phyloP scores from a whole-genome alignment of 2,888 invertebrate species.

The Lochmaea crataegi region DNA sequence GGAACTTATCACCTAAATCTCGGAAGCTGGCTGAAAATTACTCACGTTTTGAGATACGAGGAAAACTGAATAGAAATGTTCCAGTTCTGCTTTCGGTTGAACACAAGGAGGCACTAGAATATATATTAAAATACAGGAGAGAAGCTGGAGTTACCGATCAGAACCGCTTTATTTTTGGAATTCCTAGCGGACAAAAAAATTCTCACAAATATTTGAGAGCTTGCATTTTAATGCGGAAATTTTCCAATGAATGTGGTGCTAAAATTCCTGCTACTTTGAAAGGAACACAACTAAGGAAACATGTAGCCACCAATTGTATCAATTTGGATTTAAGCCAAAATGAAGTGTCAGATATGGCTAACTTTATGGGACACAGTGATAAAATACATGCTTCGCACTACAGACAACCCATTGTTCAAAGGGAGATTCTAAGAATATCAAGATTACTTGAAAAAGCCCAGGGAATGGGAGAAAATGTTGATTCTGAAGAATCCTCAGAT shows the following conservation, averaged over 20 bases:
- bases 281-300: constrained; percentile 45
- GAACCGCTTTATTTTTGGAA: constrained; percentile 30
- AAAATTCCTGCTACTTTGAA: constrained; percentile 42
- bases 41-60: constrained; percentile 28
- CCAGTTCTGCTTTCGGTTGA: constrained; percentile 31
- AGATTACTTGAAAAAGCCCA: constrained; percentile 42
- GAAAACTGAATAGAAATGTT: constrained; percentile 31
- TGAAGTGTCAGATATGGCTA: constrained; percentile 45
- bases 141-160: constrained; percentile 33
- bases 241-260: constrained; percentile 47
- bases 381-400: constrained; percentile 48
- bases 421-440: constrained; percentile 46
- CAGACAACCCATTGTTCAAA: constrained; percentile 41
- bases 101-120: constrained; percentile 14
- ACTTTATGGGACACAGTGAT: constrained; percentile 49
- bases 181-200: constrained; percentile 6
- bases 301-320: constrained; percentile 42
- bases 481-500: neutral
- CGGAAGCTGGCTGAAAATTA: constrained; percentile 18
- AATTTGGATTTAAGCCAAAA: constrained; percentile 46
- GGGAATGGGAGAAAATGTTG: constrained; percentile 24
- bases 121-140: constrained; percentile 24
- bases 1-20: constrained; percentile 9
- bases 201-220: constrained; percentile 41
- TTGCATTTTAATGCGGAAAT: constrained; percentile 30